Evolutionary conservation across 2,797 vertebrate genomes (phyloP), one percentile per base, ranked within the genome.

Genomic region (Corythornis leucogaster): DNA sequence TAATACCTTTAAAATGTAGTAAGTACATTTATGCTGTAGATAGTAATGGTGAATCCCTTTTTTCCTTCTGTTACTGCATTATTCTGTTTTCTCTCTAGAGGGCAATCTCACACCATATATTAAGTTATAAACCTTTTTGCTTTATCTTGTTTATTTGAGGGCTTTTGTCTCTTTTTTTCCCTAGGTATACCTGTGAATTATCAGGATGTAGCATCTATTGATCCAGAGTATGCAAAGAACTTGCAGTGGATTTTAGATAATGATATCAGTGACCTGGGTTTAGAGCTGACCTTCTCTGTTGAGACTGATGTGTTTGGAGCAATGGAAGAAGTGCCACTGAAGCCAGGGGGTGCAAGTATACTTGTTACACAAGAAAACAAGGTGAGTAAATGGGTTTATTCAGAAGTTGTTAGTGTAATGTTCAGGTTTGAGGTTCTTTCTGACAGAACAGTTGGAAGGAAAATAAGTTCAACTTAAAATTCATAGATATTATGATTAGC

Each of bases 201-300:
- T 96, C 99, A 99, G 96, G 99, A 99, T 88, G 99, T 99, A 91
- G 98, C 99, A 11, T 99, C 99, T 95, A 99, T 99, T 75, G 99
- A 99, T 97, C 99, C 99, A 68, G 99, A 99, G 92, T 99, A 99
- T 89, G 99, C 98, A 53, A 99, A 99, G 96, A 99, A 99, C 95
- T 97, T 99, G 90, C 99, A 99, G 91, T 99, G 99, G 99, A 99
- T 99, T 97, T 97, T 99, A 97, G 99, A 99, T 97, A 99, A 99
- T 80, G 99, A 99, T 96, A 99, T 99, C 97, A 99, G 99, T 89
- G 99, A 99, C 92, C 97, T 99, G 90, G 99, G 99, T 87, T 97
- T 99, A 90, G 99, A 99, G 94, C 98, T 99, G 67, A 99, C 99
- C 48, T 99, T 99, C 93, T 99, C 99, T 45, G 99, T 99, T 58